Percentiles rank a stretch among this genome's conserved stretches.
These are phyloP conservation scores for Andrena hattorfiana DNA, from an alignment of 2,888 invertebrate genomes.

Conservation along the genomic window DNA sequence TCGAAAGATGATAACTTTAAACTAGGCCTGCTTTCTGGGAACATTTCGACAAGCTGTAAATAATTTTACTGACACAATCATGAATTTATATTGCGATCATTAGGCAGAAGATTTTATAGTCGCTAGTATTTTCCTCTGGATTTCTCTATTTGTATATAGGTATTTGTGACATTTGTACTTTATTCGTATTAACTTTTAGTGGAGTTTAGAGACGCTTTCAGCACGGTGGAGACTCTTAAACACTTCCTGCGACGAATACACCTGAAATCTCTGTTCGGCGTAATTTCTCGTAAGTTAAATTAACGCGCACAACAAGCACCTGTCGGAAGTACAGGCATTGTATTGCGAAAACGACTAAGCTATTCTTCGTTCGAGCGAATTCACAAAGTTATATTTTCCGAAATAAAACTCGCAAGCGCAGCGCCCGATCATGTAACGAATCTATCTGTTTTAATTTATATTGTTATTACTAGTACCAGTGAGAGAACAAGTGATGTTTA, in stretches of 20 bases:
- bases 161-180: conserved; percentile 6
- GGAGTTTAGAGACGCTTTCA: background rate
- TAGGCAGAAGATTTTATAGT: background rate
- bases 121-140: background rate
- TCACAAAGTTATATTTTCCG: conserved; percentile 27
- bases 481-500: conserved; percentile 45
- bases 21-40: background rate
- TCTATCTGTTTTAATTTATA: conserved; percentile 38
- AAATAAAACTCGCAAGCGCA: conserved; percentile 13
- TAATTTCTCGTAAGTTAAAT: conserved; percentile 5
- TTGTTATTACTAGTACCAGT: conserved; percentile 40
- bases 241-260: conserved; percentile 23
- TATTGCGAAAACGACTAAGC: background rate
- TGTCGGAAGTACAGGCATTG: background rate
- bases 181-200: background rate
- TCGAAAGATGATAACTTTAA: background rate
- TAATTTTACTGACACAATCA: conserved; percentile 9
- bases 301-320: conserved; percentile 47
- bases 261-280: background rate
- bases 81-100: background rate
- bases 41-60: conserved; percentile 1
- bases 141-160: conserved; percentile 14
- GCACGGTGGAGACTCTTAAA: conserved; percentile 37
- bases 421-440: conserved; percentile 19
- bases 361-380: background rate